Evolutionary conservation across 2,797 vertebrate species (phyloP).

Genomic region (Thalassophryne amazonica): DNA sequence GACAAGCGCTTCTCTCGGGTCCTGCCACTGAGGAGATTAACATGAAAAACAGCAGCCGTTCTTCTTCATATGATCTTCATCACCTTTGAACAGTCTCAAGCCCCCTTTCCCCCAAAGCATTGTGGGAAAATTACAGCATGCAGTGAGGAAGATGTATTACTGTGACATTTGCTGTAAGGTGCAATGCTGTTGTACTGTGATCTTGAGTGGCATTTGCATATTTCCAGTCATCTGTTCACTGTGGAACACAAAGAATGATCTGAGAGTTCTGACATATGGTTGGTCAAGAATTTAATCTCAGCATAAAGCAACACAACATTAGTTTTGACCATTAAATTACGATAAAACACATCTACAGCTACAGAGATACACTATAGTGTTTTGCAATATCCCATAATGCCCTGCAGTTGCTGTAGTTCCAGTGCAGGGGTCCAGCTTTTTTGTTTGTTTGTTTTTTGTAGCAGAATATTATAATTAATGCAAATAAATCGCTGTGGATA

Average conservation of each 20-base stretch:
- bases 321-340: no score
- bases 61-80: background rate
- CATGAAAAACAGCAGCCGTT: background rate
- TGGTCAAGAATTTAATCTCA: background rate
- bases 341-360: no score
- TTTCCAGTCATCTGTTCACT: conserved; percentile 6
- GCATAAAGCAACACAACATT: no score
- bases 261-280: background rate
- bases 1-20: conserved; percentile 7
- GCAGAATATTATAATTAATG: no score
- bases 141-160: background rate
- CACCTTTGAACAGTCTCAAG: background rate
- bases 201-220: conserved; percentile 15
- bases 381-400: no score
- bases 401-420: no score
- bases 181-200: background rate
- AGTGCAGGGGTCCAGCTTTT: no score
- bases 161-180: conserved; percentile 35
- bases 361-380: no score
- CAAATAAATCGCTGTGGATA: no score
- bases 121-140: conserved; percentile 9
- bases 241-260: background rate
- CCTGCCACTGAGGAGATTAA: conserved; percentile 17
- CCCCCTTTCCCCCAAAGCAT: background rate
- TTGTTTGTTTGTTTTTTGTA: no score